These are phyloP conservation scores for Sialis lutaria DNA, from an alignment of 2,888 invertebrate species.

Conservation along the genomic window DNA sequence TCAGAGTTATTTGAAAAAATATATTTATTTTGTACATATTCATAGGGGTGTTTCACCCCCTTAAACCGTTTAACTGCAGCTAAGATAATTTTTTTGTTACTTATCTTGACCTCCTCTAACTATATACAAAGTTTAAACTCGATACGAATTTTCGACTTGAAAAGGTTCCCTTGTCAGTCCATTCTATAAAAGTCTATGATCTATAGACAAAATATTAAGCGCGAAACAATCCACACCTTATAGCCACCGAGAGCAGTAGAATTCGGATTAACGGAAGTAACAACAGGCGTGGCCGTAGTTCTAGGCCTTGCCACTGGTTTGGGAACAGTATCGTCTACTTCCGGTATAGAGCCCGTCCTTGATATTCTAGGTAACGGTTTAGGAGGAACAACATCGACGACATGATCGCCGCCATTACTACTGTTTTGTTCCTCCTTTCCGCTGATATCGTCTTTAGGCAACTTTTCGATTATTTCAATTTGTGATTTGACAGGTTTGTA, in stretches of 20 bases:
- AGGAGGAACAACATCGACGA: conserved; percentile 35
- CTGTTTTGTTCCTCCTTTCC: conserved; percentile 1
- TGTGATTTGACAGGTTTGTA: no score
- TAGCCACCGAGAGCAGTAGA: conserved; percentile 40
- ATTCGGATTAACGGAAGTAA: conserved; percentile 38
- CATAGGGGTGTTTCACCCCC: no score
- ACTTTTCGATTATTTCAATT: background rate
- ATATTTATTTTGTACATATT: no score
- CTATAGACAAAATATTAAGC: background rate
- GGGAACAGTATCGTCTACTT: conserved; percentile 30
- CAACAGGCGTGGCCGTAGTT: conserved; percentile 41
- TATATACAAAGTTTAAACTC: no score
- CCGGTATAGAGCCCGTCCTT: conserved; percentile 52
- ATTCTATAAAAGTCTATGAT: conserved; percentile 6
- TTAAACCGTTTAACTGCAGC: no score
- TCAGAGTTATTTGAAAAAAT: no score
- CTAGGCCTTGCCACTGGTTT: conserved; percentile 52
- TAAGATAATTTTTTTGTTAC: no score
- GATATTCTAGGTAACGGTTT: conserved; percentile 68
- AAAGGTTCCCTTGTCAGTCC: no score
- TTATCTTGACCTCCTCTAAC: no score
- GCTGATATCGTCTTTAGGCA: background rate
- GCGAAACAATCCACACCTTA: conserved; percentile 38
- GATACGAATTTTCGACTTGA: no score
- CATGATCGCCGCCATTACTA: background rate